phyloP scores from a whole-genome alignment of 2,113 vertebrate genomes.

The Porphyrio hochstetteri region DNA sequence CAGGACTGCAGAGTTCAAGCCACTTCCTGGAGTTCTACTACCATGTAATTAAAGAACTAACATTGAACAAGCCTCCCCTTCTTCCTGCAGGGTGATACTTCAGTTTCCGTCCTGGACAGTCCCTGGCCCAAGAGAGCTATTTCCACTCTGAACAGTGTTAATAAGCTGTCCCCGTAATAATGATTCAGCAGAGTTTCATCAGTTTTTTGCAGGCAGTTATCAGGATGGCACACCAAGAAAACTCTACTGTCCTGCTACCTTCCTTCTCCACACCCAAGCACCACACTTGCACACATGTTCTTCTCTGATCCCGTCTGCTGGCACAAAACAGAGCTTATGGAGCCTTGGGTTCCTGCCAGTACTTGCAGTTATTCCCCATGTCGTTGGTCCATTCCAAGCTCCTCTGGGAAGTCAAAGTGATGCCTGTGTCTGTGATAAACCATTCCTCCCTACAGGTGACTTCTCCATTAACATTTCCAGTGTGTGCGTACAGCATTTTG shows the following conservation, averaged over 20 bases:
- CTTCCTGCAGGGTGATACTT: not conserved
- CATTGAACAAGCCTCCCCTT: not conserved
- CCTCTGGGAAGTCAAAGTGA: not conserved
- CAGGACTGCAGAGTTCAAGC: not conserved
- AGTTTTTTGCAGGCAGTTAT: not conserved
- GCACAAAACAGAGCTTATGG: not conserved
- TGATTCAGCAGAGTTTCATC: slow-evolving; percentile 24
- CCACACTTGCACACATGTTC: not conserved
- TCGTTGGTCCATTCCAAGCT: fast-evolving
- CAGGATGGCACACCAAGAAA: not conserved
- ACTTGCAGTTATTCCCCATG: not conserved
- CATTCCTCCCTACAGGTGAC: not conserved
- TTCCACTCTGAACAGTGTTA: not conserved
- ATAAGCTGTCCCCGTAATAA: not conserved
- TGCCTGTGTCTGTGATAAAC: not conserved
- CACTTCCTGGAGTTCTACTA: not conserved
- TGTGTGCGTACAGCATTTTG: not conserved
- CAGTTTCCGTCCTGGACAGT: not conserved
- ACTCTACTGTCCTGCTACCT: not conserved
- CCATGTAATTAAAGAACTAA: not conserved
- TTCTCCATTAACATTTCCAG: not conserved
- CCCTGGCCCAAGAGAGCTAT: not conserved
- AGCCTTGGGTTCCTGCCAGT: not conserved
- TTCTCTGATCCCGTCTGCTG: not conserved
- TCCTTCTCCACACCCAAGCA: not conserved